phyloP scores from a whole-genome alignment of 1,140 invertebrate species.

The Heliconius hewitsoni region DNA sequence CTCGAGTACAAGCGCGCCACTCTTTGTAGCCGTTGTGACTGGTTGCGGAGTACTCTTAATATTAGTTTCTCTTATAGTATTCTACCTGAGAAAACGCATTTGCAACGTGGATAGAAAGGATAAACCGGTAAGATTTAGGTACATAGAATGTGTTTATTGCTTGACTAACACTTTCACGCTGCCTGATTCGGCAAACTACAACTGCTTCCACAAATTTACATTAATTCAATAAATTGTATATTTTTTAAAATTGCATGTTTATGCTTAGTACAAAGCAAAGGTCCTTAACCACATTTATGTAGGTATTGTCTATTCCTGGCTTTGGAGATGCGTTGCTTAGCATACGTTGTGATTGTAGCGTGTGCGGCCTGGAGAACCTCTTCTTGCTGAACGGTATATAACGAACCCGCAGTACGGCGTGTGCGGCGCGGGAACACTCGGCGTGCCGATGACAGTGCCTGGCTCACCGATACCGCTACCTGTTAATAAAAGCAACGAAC shows the following conservation, averaged over 20 bases:
- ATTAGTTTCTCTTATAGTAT: conserved; percentile 49
- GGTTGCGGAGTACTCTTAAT: conserved; percentile 55
- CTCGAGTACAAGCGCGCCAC: conserved; percentile 46
- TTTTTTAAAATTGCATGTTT: neutral
- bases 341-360: conserved; percentile 68
- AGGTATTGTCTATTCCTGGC: conserved; percentile 19
- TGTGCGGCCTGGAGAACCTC: conserved; percentile 79
- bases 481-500: conserved; percentile 67
- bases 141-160: neutral
- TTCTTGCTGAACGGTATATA: conserved; percentile 87
- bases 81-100: conserved; percentile 63
- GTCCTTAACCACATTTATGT: neutral
- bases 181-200: neutral
- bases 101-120: conserved; percentile 66
- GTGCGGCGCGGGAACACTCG: conserved; percentile 59
- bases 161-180: neutral
- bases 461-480: conserved; percentile 37
- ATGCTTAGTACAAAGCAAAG: neutral
- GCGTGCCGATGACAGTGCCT: conserved; percentile 31
- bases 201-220: too few relatives aligned
- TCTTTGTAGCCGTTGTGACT: conserved; percentile 48
- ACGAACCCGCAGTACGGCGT: conserved; percentile 89
- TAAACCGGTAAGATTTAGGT: conserved; percentile 60
- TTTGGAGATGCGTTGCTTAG: conserved; percentile 49
- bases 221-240: neutral